Conservation (phyloP, 2,888 invertebrate species). For the Amblyjoppa proteus region DNA sequence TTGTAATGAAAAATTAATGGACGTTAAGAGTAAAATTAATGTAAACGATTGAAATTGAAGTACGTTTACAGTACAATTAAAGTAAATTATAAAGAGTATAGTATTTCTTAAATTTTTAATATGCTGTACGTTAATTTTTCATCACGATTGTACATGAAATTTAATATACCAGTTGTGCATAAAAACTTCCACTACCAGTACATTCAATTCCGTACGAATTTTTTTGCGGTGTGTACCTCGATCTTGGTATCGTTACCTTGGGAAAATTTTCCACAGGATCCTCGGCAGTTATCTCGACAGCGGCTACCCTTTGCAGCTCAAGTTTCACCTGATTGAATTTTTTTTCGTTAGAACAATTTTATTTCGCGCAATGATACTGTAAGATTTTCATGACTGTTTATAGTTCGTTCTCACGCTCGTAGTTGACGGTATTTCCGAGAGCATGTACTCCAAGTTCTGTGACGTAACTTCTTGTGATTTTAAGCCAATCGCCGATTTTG, state of each 20-base stretch:
- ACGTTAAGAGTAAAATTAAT: too few species aligned
- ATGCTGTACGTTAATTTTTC: too few species aligned
- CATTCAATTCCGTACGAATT: too few species aligned
- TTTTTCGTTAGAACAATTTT: background rate
- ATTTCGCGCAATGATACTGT: background rate
- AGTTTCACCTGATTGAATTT: slow-evolving; percentile 86
- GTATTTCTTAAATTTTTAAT: too few species aligned
- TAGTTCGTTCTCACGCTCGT: slow-evolving; percentile 83
- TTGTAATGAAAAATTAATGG: too few species aligned
- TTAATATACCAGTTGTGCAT: too few species aligned
- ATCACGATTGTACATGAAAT: too few species aligned
- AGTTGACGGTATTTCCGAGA: slow-evolving; percentile 87
- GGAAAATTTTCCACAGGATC: slow-evolving; percentile 78
- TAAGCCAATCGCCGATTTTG: slow-evolving; percentile 94
- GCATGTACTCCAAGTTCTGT: slow-evolving; percentile 89
- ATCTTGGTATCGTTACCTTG: slow-evolving; percentile 72
- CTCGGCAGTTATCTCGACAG: slow-evolving; percentile 86
- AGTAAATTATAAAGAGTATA: too few species aligned
- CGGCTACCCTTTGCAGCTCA: slow-evolving; percentile 88
- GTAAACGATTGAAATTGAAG: background rate
- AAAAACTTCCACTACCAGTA: too few species aligned
- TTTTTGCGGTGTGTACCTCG: background rate
- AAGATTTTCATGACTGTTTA: background rate
- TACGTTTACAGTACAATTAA: too few species aligned
- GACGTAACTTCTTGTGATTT: slow-evolving; percentile 91